These are phyloP conservation scores for Euwallacea fornicatus DNA, from an alignment of 1,140 invertebrate species.

Conservation along the genomic window DNA sequence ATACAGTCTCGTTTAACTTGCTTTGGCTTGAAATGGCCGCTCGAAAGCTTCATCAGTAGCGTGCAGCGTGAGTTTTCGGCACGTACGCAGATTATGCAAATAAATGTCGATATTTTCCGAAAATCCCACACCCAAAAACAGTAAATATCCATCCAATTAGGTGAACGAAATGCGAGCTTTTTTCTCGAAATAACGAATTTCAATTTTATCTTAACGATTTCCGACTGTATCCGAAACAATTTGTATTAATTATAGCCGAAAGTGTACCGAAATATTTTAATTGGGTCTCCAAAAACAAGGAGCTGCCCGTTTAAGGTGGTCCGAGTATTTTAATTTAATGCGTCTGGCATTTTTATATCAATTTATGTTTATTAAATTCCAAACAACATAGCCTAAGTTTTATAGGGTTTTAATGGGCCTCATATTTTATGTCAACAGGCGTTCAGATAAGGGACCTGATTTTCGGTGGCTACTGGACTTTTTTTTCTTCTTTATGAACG, in stretches of 20 bases:
- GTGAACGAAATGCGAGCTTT: slow-evolving; percentile 9
- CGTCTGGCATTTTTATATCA: slow-evolving; percentile 36
- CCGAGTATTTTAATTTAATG: slow-evolving; percentile 37
- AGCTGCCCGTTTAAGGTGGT: slow-evolving; percentile 35
- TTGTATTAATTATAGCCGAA: slow-evolving; percentile 41
- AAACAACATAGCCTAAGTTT: slow-evolving; percentile 37
- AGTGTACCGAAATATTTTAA: slow-evolving; percentile 42
- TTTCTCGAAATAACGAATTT: slow-evolving; percentile 25
- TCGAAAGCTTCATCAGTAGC: too few species aligned
- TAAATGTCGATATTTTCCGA: too few species aligned
- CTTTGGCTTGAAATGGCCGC: too few species aligned
- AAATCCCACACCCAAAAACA: background rate
- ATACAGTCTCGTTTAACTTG: too few species aligned
- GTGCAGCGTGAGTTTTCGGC: too few species aligned
- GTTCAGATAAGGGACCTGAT: slow-evolving; percentile 10
- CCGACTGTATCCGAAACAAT: slow-evolving; percentile 37
- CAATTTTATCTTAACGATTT: slow-evolving; percentile 38
- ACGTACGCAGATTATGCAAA: too few species aligned
- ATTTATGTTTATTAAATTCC: slow-evolving; percentile 39
- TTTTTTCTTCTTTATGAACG: background rate
- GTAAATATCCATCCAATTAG: slow-evolving; percentile 23
- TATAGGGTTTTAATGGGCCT: slow-evolving; percentile 31
- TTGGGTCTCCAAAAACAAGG: slow-evolving; percentile 37
- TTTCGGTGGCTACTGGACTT: slow-evolving; percentile 12
- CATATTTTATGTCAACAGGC: slow-evolving; percentile 28